Base-by-base conservation (phyloP, 1,140 invertebrate genomes). In the Asobara japonica region DNA sequence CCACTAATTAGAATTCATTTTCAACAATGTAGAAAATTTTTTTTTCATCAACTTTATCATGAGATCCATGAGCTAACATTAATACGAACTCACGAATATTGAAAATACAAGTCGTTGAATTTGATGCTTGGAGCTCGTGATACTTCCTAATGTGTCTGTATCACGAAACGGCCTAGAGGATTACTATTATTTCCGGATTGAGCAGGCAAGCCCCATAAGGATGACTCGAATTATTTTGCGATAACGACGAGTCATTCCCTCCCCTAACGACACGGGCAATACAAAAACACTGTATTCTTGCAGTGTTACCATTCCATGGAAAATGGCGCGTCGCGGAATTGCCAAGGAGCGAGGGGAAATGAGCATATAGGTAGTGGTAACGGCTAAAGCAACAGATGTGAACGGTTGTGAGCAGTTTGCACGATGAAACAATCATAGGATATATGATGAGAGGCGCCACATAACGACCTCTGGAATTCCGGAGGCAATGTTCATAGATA, bases 371-470 rank as follows among this genome's bases (percentile, higher is more conserved):
- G 78, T 73, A 70, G n/a, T 72, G 72, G 75, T 81, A 81, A 79
- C 79, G 78, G 67, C 13, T 76, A 76, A 79, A 77, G 82, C 78
- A 83, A 84, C 82, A 83, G 80, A 84, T 84, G 82, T 72, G 78
- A 80, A 76, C 75, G 74, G 51, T 76, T 73, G 77, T 77, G 79
- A 76, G 45, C 45, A 51, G 45, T 56, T 82, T 82, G 78, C 75
- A 78, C 80, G 78, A 82, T 77, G 79, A 80, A 82, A 81, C 79
- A 80, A 82, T 81, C 78, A 77, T 74, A 33, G 61, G 38, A 69
- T 74, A 66, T 72, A 73, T 22, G 71, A 31, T 36, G 3, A 38
- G 38, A 45, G 45, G 30, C 27, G 18, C 5, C 38, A 33, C 4
- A 31, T n/a, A 30, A 25, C 22, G 51, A 56, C 22, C 11, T 13